Conservation (phyloP, 2,797 vertebrate genomes). For the Hipposideros larvatus region DNA sequence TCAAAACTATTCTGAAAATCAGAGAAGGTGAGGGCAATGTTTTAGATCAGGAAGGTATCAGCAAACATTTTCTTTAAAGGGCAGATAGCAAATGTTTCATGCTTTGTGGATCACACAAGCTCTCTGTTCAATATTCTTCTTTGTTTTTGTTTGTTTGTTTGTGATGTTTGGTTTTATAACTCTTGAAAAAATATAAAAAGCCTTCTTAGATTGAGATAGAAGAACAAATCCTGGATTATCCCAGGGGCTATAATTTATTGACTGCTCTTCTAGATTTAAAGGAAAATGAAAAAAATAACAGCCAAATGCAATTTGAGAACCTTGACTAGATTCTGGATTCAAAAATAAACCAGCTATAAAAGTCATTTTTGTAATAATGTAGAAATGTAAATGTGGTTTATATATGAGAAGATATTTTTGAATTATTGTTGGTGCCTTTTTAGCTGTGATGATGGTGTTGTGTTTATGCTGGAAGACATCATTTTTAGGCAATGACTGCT, state of each 20-base stretch:
- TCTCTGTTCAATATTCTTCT: neutral
- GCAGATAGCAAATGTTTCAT: neutral
- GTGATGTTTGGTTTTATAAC: neutral
- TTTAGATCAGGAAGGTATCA: neutral
- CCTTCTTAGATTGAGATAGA: neutral
- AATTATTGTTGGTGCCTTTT: neutral
- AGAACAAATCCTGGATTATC: neutral
- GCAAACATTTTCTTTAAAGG: neutral
- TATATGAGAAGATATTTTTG: neutral
- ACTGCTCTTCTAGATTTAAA: neutral
- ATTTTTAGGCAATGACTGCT: neutral
- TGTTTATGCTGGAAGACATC: neutral
- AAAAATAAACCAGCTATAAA: neutral
- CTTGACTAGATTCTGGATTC: neutral
- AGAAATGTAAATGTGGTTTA: constrained; percentile 1
- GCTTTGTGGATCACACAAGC: neutral
- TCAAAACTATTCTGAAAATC: neutral
- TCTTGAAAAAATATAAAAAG: constrained; percentile 25
- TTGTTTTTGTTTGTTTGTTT: neutral
- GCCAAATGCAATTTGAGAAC: neutral
- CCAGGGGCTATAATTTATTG: neutral
- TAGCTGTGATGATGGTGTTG: neutral
- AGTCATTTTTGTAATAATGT: neutral
- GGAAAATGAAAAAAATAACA: neutral
- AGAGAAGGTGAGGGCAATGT: neutral